Conservation (phyloP, 2,888 invertebrate genomes). For the Leptothorax acervorum region DNA sequence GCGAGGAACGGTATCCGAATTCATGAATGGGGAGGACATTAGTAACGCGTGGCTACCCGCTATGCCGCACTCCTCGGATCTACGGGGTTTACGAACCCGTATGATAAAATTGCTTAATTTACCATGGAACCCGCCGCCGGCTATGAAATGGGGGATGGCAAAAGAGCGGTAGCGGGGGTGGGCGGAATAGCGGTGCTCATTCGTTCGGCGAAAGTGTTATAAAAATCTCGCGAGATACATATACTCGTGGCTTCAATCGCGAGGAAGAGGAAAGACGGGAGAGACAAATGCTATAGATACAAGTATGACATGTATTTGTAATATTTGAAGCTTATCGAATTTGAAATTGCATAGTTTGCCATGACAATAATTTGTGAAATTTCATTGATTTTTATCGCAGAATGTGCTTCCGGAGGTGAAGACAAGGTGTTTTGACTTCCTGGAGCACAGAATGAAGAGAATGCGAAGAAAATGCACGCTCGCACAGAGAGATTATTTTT, state of each 20-base stretch:
- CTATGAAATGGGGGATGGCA: slow-evolving; percentile 35
- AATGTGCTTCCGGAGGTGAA: background rate
- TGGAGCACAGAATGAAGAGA: background rate
- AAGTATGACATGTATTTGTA: background rate
- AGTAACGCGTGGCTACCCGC: slow-evolving; percentile 76
- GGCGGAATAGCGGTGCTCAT: slow-evolving; percentile 36
- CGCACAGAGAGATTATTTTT: background rate
- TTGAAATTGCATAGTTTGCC: background rate
- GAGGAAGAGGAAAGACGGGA: background rate
- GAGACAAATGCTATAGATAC: background rate
- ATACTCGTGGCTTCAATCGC: slow-evolving; percentile 31
- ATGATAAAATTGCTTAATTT: slow-evolving; percentile 79
- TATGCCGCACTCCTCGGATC: slow-evolving; percentile 69
- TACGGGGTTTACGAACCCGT: slow-evolving; percentile 68
- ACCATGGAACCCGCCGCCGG: slow-evolving; percentile 72
- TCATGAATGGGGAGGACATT: slow-evolving; percentile 74
- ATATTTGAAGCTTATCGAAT: background rate
- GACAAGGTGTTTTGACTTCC: background rate
- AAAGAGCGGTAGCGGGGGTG: slow-evolving; percentile 38
- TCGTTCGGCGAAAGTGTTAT: slow-evolving; percentile 40
- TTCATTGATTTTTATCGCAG: background rate
- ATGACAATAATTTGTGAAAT: background rate
- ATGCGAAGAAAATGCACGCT: background rate
- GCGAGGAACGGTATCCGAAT: slow-evolving; percentile 65
- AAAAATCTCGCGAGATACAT: slow-evolving; percentile 55